Evolutionary conservation across 2,888 invertebrate species (phyloP).

Genomic region (Neria commutata): DNA sequence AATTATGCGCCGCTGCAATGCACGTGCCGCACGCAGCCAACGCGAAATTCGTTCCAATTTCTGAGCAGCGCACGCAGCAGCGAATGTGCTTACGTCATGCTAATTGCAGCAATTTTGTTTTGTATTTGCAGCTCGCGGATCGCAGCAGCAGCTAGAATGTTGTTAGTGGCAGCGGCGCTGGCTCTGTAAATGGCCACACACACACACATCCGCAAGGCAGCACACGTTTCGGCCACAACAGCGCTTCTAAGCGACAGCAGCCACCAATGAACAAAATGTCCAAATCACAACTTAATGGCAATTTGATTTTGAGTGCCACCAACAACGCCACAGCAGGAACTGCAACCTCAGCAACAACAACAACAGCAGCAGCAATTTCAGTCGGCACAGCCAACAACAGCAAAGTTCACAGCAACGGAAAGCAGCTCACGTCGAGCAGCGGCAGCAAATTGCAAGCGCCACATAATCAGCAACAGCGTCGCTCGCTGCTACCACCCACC

Average conservation of each 20-base stretch:
- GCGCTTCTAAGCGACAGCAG: not conserved
- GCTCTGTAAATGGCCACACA: conserved; percentile 8
- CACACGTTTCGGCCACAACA: not conserved
- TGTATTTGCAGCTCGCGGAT: not conserved
- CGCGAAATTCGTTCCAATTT: conserved; percentile 16
- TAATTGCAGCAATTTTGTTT: conserved; percentile 9
- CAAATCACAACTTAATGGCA: conserved; percentile 1
- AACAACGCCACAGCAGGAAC: conserved; percentile 44
- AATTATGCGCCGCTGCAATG: not conserved
- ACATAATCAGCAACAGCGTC: conserved; percentile 4
- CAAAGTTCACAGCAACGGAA: conserved; percentile 25
- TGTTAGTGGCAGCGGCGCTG: not conserved
- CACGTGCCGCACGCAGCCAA: not conserved
- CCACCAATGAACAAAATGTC: not conserved
- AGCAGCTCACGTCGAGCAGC: conserved; percentile 14
- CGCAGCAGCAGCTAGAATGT: not conserved
- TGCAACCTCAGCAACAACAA: conserved; percentile 28
- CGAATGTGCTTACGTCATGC: conserved; percentile 3
- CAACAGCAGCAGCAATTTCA: conserved; percentile 29
- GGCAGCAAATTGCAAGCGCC: conserved; percentile 4
- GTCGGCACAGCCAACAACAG: conserved; percentile 29
- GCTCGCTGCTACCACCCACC: conserved; percentile 20
- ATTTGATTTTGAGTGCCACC: conserved; percentile 22
- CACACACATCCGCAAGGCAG: not conserved
- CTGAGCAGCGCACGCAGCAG: not conserved